phyloP scores from a whole-genome alignment of 2,113 vertebrate genomes.

The Plecotus auritus region DNA sequence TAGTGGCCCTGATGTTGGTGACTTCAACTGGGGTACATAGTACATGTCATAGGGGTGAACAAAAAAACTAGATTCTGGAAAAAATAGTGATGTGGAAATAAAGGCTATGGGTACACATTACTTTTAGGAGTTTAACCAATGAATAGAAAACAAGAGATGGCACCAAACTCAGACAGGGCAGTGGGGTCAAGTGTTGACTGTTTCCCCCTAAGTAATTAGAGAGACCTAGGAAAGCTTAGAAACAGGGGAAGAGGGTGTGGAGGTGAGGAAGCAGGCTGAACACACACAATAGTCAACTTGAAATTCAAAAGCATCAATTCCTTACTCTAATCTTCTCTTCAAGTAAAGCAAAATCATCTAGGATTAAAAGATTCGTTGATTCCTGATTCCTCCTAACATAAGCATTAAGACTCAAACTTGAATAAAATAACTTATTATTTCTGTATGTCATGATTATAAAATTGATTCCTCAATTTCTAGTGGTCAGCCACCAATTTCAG shows the following conservation, averaged over 20 bases:
- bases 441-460: neutral
- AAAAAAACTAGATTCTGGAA: neutral
- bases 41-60: neutral
- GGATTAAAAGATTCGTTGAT: slow-evolving; percentile 30
- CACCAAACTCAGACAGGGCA: neutral
- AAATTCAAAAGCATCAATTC: slow-evolving; percentile 44
- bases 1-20: neutral
- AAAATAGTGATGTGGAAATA: fast-evolving
- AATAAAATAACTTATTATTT: slow-evolving; percentile 4
- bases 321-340: slow-evolving; percentile 57
- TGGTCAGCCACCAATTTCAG: slow-evolving; percentile 5
- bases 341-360: slow-evolving; percentile 59
- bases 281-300: slow-evolving; percentile 31
- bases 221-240: slow-evolving; percentile 22
- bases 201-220: slow-evolving; percentile 21
- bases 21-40: neutral
- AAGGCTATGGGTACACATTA: neutral
- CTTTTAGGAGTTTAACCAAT: neutral
- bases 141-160: slow-evolving; percentile 21
- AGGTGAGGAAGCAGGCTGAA: slow-evolving; percentile 36
- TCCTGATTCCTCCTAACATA: slow-evolving; percentile 38
- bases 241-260: neutral
- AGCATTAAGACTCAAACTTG: neutral
- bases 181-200: slow-evolving; percentile 39
- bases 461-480: neutral